A percentile compares a stretch with the other conserved stretches of the same genome.
phyloP scores from a whole-genome alignment of 2,113 vertebrate species.

The Microtus oregoni region DNA sequence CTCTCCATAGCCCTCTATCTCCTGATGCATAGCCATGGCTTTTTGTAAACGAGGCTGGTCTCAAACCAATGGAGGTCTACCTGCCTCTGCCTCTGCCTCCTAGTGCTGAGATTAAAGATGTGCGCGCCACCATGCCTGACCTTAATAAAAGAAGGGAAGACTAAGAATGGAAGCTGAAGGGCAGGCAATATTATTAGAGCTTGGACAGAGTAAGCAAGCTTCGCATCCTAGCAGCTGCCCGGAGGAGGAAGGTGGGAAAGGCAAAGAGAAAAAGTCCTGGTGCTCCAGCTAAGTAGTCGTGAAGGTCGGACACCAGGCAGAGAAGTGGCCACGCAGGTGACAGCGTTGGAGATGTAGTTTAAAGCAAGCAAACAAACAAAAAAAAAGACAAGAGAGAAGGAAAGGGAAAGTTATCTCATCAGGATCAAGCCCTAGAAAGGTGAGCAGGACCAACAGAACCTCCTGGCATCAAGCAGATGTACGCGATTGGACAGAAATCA shows the following conservation, averaged over 20 bases:
- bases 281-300: not conserved
- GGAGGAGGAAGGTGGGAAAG: not conserved
- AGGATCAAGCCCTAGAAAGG: not conserved
- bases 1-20: not conserved
- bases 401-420: not conserved
- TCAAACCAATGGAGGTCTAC: not conserved
- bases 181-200: too few species aligned
- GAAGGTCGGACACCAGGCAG: too few species aligned
- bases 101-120: too few species aligned
- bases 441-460: not conserved
- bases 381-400: not conserved
- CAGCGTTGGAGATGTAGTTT: not conserved
- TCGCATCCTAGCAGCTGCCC: not conserved
- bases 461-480: not conserved
- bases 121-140: not conserved
- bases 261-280: not conserved
- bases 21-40: not conserved
- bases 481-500: not conserved
- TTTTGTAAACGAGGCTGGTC: not conserved
- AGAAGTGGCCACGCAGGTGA: not conserved
- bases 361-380: too few species aligned
- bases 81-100: not conserved
- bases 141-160: not conserved
- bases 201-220: not conserved
- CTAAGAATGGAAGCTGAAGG: not conserved